A percentile compares a stretch with the other conserved stretches of the same genome.
These are phyloP conservation scores for Koerneria pararmatus DNA, from an alignment of 2,888 invertebrate species.

Conservation along the genomic window DNA sequence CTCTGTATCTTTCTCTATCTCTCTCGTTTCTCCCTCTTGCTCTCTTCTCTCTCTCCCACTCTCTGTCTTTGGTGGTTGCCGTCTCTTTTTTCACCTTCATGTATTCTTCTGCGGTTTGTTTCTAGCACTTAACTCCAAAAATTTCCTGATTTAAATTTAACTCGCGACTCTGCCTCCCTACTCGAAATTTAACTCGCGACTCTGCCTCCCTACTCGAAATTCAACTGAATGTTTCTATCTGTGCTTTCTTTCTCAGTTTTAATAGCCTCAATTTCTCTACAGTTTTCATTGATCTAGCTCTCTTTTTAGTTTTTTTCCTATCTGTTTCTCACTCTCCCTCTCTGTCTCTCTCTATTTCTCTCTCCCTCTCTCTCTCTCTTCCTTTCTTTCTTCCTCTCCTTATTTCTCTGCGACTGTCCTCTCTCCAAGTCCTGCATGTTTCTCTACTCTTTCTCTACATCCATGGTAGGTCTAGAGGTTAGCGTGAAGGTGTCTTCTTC, in stretches of 20 bases:
- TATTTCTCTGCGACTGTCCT: not conserved
- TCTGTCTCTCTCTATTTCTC: not conserved
- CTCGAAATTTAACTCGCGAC: too few relatives aligned
- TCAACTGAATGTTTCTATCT: too few relatives aligned
- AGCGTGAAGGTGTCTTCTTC: not conserved
- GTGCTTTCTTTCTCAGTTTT: too few relatives aligned
- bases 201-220: too few relatives aligned
- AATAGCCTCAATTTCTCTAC: too few relatives aligned
- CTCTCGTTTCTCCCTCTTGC: constrained; percentile 6
- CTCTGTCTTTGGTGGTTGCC: not conserved
- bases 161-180: too few relatives aligned
- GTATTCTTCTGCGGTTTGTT: too few relatives aligned
- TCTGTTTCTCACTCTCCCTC: not conserved
- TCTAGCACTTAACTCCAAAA: too few relatives aligned
- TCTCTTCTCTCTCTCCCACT: not conserved
- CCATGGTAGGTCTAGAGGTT: constrained; percentile 8
- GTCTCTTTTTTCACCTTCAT: too few relatives aligned
- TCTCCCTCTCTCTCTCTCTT: not conserved
- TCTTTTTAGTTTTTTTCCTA: constrained; percentile 6
- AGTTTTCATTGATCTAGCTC: too few relatives aligned
- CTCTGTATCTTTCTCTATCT: not conserved
- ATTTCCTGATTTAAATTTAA: too few relatives aligned
- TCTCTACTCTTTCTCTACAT: not conserved
- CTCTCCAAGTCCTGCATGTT: not conserved
- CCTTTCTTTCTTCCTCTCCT: not conserved